Percentiles rank a stretch among this genome's conserved stretches.
These are phyloP conservation scores for Maconellicoccus hirsutus DNA, from an alignment of 1,140 invertebrate genomes.

Conservation along the genomic window DNA sequence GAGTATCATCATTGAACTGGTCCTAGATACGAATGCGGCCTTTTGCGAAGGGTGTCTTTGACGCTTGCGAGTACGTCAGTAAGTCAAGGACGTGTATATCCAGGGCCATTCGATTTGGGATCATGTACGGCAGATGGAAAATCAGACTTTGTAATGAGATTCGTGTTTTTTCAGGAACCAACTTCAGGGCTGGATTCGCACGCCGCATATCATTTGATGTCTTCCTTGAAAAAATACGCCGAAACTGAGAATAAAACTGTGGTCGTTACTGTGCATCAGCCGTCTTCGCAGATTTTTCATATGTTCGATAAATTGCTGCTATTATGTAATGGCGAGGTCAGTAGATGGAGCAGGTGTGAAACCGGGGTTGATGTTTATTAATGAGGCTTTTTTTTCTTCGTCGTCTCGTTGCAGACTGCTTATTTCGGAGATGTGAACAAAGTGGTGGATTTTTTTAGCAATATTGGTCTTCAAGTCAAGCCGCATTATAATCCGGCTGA, in stretches of 20 bases:
- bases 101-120: no score
- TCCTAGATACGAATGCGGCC: neutral
- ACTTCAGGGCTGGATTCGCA: conserved; percentile 76
- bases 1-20: conserved; percentile 38
- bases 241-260: conserved; percentile 67
- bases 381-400: conserved; percentile 1
- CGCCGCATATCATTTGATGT: conserved; percentile 63
- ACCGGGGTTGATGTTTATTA: neutral
- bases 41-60: neutral
- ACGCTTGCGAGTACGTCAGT: neutral
- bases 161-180: conserved; percentile 51
- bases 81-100: neutral
- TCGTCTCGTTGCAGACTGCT: conserved; percentile 46
- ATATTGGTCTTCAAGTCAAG: conserved; percentile 57
- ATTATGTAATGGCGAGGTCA: conserved; percentile 54
- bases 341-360: neutral
- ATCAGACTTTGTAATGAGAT: neutral
- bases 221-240: conserved; percentile 59
- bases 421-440: conserved; percentile 66
- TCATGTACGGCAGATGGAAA: neutral
- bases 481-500: conserved; percentile 78
- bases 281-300: conserved; percentile 78
- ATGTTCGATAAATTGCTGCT: conserved; percentile 73
- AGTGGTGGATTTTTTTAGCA: conserved; percentile 63
- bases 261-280: conserved; percentile 73